phyloP scores from a whole-genome alignment of 2,113 vertebrate species.

The Corydoras sp. region DNA sequence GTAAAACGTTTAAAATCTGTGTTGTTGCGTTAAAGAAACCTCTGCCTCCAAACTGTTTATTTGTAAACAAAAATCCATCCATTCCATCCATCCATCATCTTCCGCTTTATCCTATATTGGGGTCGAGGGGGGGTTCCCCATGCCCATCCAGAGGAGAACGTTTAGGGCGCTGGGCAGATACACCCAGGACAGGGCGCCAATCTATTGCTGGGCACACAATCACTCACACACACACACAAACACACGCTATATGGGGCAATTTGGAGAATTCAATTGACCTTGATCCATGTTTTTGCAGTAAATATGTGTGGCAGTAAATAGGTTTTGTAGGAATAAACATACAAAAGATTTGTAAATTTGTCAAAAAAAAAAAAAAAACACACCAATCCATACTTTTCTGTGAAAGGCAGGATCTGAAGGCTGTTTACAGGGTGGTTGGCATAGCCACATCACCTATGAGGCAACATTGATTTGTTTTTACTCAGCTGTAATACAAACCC shows the following conservation, averaged over 20 bases:
- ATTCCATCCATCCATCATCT: too few species aligned
- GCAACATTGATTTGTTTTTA: slow-evolving; percentile 44
- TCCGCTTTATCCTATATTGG: too few species aligned
- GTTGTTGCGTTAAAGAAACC: too few species aligned
- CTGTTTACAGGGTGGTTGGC: slow-evolving; percentile 14
- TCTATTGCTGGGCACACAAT: too few species aligned
- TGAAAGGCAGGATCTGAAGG: slow-evolving; percentile 7
- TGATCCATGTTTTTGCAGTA: neutral
- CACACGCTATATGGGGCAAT: too few species aligned
- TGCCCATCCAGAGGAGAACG: too few species aligned
- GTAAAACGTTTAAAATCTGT: too few species aligned
- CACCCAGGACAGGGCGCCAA: too few species aligned
- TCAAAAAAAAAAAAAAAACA: neutral
- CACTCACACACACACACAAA: too few species aligned
- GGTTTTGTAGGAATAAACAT: neutral
- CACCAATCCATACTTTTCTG: slow-evolving; percentile 36
- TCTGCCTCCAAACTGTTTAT: neutral
- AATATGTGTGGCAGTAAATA: neutral
- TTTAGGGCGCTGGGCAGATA: too few species aligned
- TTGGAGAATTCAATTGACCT: neutral
- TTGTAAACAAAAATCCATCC: too few species aligned
- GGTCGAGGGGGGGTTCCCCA: too few species aligned
- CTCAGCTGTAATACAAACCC: slow-evolving; percentile 38
- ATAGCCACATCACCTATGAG: slow-evolving; percentile 41
- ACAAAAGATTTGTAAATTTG: neutral